Base-by-base conservation (phyloP, 2,113 vertebrate species). In the Thalassoma bifasciatum region DNA sequence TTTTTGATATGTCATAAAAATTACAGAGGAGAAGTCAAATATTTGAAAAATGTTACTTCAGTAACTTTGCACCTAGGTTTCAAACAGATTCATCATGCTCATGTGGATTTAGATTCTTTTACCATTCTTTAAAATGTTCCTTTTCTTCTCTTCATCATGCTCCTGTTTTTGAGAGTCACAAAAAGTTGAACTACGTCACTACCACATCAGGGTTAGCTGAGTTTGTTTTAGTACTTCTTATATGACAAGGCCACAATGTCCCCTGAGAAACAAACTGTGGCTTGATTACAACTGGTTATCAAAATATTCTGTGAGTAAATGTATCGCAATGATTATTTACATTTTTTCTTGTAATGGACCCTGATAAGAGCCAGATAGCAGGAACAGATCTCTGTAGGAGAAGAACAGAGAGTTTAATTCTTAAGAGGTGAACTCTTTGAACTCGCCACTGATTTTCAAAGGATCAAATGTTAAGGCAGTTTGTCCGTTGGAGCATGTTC, bases 331-430 rank as follows among this genome's bases (percentile, higher is more conserved):
- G 21, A 11, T 30, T 12, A 46, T 65, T 54, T 22, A 9, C 47
- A 40, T 44, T 44, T 44, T 63, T 52, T 68, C n/a, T n/a, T n/a
- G 19, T 51, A 37, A 34, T 10, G 2, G 0, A 12, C 23, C 16
- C 36, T 34, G 3, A 52, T 36, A 40, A 11, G 1, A 54, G 5
- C 42, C 38, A 49, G 21, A 71, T 19, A 22, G 5, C 5, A 22
- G 22, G 17, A 14, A 13, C 53, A 38, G 42, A 46, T 72, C 66
- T 56, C 14, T 60, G 44, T 21, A 24, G 14, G 30, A 36, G 14
- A 61, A 69, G 71, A 77, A 66, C 50, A 56, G 53, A 57, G 13
- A 12, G 58, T n/a, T 72, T 22, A 8, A 62, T 66, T 77, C 34
- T 10, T 34, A n/a, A 44, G 46, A 47, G 14, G 8, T 10, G 46